Evolutionary conservation across 1,140 invertebrate genomes (phyloP), one percentile per base, ranked within the genome.

Genomic region (Euwallacea similis): DNA sequence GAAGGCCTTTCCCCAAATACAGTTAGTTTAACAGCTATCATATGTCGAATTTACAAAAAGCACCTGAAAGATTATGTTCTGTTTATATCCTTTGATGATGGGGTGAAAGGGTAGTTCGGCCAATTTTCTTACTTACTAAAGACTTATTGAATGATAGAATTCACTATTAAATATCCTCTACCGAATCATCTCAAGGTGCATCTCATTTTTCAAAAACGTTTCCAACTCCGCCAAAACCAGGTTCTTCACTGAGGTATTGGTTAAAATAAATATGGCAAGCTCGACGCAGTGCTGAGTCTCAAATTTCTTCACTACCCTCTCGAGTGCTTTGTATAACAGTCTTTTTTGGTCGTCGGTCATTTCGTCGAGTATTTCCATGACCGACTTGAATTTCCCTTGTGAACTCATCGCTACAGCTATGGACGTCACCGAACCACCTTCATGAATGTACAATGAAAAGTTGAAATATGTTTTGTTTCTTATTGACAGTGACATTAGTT

Each of bases 321-420:
- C 15, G 2, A 79, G 44, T n/a, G 75, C 42, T n/a, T 47, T n/a
- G 7, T 61, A 69, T 15, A 79, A 63, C 43, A 59, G 47, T 41
- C 62, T 55, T 55, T 73, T 53, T 65, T 79, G 77, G 9, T 46
- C 50, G 11, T 72, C 54, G 15, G 66, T 73, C 77, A 79, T 76
- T 66, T 79, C 77, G 47, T 66, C 65, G 43, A 79, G 73, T 10
- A 79, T 66, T 44, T 73, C 55, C 11, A 71, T 69, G 10, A 78
- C 75, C 8, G 78, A 73, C 73, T 74, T 77, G 59, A 72, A 79
- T 71, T 78, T 77, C 11, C 71, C 74, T 59, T 61, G 54, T 6
- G 61, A 21, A 9, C 7, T 11, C 7, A 55, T n/a, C 6, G 73
- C 73, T 21, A 54, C 74, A 15, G 42, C 15, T 55, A 73, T 67